Percentiles rank a stretch among this genome's conserved stretches.
These are phyloP conservation scores for Pandemis heparana DNA, from an alignment of 2,888 invertebrate species.

Conservation along the genomic window DNA sequence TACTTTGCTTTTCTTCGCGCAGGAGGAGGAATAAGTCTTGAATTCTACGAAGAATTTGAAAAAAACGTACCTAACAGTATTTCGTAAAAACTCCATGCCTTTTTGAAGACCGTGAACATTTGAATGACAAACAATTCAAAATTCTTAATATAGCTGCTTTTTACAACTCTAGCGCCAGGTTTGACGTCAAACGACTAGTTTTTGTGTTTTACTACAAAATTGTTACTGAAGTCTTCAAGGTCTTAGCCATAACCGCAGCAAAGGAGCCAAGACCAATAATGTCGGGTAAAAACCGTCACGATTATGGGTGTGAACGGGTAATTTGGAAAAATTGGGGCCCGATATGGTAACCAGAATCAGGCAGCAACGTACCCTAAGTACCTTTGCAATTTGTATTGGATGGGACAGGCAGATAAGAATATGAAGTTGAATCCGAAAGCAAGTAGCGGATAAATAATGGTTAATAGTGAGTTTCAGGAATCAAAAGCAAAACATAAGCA, in stretches of 20 bases:
- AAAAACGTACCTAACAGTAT: background rate
- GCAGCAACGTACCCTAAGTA: background rate
- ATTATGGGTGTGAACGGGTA: background rate
- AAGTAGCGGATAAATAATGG: too few relatives aligned
- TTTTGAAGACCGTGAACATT: background rate
- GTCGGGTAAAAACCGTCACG: background rate
- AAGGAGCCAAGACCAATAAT: background rate
- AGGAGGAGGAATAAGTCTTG: background rate
- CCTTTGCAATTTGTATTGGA: background rate
- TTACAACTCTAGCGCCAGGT: background rate
- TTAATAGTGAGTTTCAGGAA: too few relatives aligned
- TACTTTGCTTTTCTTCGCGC: too few relatives aligned
- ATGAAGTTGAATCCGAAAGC: background rate
- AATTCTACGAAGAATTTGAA: background rate
- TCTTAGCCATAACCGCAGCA: background rate
- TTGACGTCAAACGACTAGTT: conserved; percentile 5
- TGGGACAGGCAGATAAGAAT: background rate
- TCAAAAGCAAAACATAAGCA: background rate
- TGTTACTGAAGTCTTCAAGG: background rate
- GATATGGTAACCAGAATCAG: background rate
- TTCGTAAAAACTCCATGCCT: background rate
- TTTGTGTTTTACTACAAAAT: background rate
- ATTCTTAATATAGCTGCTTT: background rate
- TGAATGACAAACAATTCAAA: background rate
- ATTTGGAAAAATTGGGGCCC: background rate